Base-by-base conservation (phyloP, 2,797 vertebrate species). In the Chiroxiphia lanceolata region DNA sequence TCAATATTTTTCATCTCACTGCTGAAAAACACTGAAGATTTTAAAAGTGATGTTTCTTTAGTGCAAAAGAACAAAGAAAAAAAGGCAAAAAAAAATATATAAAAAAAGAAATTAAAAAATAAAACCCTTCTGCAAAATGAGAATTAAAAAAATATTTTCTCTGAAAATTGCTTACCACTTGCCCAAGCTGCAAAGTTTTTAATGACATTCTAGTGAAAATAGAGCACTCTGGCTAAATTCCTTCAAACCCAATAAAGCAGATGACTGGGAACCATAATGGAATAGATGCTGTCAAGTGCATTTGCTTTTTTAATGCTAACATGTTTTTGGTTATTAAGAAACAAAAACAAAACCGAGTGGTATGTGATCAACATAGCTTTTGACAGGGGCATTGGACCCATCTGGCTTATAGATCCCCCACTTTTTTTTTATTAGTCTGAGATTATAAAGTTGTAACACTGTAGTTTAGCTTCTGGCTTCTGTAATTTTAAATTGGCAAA, bases 401-500 rank as follows among this genome's bases (percentile, higher is more conserved):
- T 97, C 95, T 97, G 97, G 95, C 76, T 90, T 57, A 93, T 96
- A 94, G 94, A 97, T 90, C 44, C 71, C 89, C 76, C 81, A 90
- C 53, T 82, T 82, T 89, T 91, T 40, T 92, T 97, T 95, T 89
- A 90, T 94, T 87, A 89, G 90, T 89, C 77, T 94, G 95, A 95
- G 92, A 93, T 96, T 96, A 96, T 85, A 83, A 97, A 97, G 95
- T 97, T 97, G 91, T 95, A 97, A 94, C 93, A 63, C 84, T 97
- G 94, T 65, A 89, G 89, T 94, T 95, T 97, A 97, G 95, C 95
- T 96, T 91, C 96, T 97, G 97, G 97, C 92, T 97, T 92, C 87
- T 96, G 93, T 96, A 96, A 96, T 94, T 96, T 91, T 88, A 95
- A 96, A 94, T 93, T 97, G 97, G 97, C 97, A 95, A 94, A 94